phyloP scores from a whole-genome alignment of 2,888 invertebrate species.

The Lasioglossum pauxillum region DNA sequence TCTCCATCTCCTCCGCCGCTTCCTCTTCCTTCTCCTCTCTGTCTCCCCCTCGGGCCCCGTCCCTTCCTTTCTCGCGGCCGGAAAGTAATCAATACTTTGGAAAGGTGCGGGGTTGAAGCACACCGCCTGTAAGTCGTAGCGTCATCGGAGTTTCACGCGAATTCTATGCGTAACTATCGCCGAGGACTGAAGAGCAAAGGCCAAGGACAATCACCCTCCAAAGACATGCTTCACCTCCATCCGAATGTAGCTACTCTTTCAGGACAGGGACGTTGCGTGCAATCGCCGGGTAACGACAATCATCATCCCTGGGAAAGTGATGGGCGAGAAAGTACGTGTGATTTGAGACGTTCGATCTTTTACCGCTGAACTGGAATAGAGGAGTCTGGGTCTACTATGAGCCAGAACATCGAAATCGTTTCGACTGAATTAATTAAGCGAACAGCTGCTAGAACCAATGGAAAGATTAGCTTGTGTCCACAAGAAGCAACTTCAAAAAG shows the following conservation, averaged over 20 bases:
- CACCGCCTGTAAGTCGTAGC: constrained; percentile 71
- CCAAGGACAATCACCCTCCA: constrained; percentile 27
- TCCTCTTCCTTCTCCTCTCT: constrained; percentile 65
- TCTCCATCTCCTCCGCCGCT: constrained; percentile 58
- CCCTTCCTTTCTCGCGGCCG: constrained; percentile 74
- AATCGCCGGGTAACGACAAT: neutral
- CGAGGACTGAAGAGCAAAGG: constrained; percentile 33
- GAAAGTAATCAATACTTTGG: constrained; percentile 83
- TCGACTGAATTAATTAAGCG: neutral
- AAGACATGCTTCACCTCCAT: neutral
- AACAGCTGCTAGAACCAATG: neutral
- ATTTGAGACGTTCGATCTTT: neutral
- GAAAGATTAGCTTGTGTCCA: too few species aligned
- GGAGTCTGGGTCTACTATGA: neutral
- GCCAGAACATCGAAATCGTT: neutral
- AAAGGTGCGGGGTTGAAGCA: constrained; percentile 79
- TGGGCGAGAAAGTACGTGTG: neutral
- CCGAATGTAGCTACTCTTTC: neutral
- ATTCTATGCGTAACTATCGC: constrained; percentile 65
- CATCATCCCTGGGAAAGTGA: neutral
- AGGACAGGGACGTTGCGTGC: neutral
- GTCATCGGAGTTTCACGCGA: constrained; percentile 66
- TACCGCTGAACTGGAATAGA: neutral
- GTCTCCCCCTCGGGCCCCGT: constrained; percentile 56
- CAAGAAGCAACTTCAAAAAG: neutral